These are phyloP conservation scores for Centropus bengalensis DNA, from an alignment of 2,113 vertebrate genomes.

Conservation along the genomic window DNA sequence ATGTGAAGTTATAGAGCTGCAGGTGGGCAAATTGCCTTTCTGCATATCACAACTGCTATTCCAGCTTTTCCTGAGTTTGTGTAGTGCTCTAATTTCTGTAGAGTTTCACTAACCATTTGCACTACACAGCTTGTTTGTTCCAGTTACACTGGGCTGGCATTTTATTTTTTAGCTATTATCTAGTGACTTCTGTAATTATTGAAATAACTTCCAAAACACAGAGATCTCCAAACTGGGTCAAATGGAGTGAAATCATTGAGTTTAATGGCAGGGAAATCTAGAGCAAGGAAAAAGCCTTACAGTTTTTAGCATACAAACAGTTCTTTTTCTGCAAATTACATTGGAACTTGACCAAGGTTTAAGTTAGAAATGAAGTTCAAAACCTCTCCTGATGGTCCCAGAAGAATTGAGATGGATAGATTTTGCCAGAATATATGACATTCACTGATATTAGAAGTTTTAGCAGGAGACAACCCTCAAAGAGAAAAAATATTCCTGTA, in stretches of 20 bases:
- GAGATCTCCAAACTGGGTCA: neutral
- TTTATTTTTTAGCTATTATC: constrained; percentile 58
- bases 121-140: constrained; percentile 8
- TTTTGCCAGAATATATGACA: neutral
- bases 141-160: constrained; percentile 19
- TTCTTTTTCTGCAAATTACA: neutral
- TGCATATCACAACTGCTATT: neutral
- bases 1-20: neutral
- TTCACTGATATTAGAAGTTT: neutral
- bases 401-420: neutral
- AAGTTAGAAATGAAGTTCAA: neutral
- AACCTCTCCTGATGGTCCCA: neutral
- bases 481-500: neutral
- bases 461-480: neutral
- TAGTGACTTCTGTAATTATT: constrained; percentile 34
- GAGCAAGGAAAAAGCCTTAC: neutral
- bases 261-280: neutral
- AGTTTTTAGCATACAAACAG: neutral
- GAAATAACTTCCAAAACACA: constrained; percentile 29
- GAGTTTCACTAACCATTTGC: neutral
- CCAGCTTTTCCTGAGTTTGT: neutral
- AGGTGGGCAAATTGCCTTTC: neutral
- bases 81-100: neutral
- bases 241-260: constrained; percentile 4
- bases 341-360: neutral